Evolutionary conservation across 1,140 invertebrate species (phyloP).

Genomic region (Drosophila azteca): DNA sequence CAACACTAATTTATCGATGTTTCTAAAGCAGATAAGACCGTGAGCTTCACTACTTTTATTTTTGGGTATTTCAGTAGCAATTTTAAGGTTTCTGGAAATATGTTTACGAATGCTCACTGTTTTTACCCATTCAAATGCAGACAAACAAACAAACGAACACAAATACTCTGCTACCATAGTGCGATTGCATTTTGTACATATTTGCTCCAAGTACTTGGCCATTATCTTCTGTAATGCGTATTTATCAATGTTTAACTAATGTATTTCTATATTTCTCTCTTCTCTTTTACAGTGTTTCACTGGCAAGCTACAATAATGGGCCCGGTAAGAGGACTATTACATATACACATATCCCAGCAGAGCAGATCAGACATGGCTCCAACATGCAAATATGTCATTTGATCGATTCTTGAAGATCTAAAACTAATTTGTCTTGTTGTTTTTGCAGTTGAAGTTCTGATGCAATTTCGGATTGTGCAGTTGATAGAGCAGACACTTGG

Average conservation of each 20-base stretch:
- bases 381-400: not conserved
- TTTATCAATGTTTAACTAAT: constrained; percentile 32
- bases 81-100: too few species aligned
- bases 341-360: not conserved
- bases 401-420: not conserved
- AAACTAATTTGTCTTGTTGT: constrained; percentile 20
- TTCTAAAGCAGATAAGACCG: too few species aligned
- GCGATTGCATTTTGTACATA: constrained; percentile 8
- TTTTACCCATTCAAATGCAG: not conserved
- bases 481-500: not conserved
- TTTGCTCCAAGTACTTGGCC: constrained; percentile 5
- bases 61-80: too few species aligned
- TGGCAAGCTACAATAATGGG: constrained; percentile 99
- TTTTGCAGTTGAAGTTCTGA: constrained; percentile 10
- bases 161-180: not conserved
- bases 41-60: too few species aligned
- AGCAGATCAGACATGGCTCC: not conserved
- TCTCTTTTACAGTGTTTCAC: constrained; percentile 94
- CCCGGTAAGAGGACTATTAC: constrained; percentile 91
- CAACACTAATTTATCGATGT: too few species aligned
- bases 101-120: not conserved
- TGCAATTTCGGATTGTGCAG: constrained; percentile 3
- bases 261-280: constrained; percentile 67
- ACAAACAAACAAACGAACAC: constrained; percentile 18
- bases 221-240: constrained; percentile 10